Conservation (phyloP, 2,113 vertebrate species). For the Leuciscus idus region DNA sequence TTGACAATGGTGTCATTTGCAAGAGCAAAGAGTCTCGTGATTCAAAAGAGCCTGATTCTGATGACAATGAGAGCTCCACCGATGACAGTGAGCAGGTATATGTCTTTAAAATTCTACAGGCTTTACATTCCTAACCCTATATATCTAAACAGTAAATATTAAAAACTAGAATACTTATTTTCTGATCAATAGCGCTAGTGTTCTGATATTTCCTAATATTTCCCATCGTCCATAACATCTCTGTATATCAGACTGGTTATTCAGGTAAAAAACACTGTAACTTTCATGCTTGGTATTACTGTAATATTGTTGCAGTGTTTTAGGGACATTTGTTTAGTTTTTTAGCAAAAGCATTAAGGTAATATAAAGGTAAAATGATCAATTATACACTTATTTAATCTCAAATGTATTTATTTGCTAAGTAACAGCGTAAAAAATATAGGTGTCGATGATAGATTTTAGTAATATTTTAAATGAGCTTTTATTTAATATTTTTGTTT, state of each 20-base stretch:
- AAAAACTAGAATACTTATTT: background rate
- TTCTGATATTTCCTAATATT: background rate
- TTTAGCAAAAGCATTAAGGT: background rate
- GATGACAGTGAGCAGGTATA: conserved; percentile 70
- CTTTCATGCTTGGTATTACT: too few species aligned
- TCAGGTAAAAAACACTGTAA: too few species aligned
- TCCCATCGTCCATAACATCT: too few species aligned
- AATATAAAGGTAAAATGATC: background rate
- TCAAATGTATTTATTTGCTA: too few species aligned
- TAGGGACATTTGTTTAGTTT: too few species aligned
- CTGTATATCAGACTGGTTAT: too few species aligned
- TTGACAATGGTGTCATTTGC: conserved; percentile 63
- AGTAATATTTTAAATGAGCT: too few species aligned
- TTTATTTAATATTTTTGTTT: background rate
- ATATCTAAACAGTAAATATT: background rate
- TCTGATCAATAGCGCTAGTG: background rate
- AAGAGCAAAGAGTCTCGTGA: conserved; percentile 53
- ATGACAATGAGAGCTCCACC: conserved; percentile 53
- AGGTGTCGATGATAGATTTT: too few species aligned
- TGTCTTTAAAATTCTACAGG: background rate
- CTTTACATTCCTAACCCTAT: background rate
- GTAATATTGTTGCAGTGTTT: too few species aligned
- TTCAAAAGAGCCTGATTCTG: conserved; percentile 50
- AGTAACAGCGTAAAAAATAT: too few species aligned
- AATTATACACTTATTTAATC: too few species aligned